Conservation (phyloP, 2,888 invertebrate genomes). For the Ochropleura plecta region DNA sequence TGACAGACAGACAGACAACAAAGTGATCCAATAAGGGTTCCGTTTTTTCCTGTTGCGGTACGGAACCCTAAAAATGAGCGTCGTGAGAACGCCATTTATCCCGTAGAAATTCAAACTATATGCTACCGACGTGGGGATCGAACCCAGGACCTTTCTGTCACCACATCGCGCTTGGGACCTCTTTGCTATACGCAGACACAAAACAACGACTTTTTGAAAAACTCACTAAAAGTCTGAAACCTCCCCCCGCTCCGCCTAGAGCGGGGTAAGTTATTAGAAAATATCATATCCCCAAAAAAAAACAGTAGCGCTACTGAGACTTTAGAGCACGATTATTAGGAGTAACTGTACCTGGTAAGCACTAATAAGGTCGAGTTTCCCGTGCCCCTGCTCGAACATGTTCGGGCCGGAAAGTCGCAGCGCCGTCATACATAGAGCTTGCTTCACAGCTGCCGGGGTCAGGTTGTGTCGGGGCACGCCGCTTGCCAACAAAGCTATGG, state of each 20-base stretch:
- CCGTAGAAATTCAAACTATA: too few relatives aligned
- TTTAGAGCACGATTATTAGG: neutral
- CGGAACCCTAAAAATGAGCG: too few relatives aligned
- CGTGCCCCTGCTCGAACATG: slow-evolving; percentile 99
- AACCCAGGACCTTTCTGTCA: neutral
- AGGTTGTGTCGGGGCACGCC: slow-evolving; percentile 93
- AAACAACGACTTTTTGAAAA: too few relatives aligned
- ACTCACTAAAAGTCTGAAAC: too few relatives aligned
- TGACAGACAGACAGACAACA: too few relatives aligned
- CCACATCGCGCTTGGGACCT: neutral
- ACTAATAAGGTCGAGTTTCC: slow-evolving; percentile 96
- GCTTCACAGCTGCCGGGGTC: slow-evolving; percentile 98
- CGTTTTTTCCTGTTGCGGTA: too few relatives aligned
- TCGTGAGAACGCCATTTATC: neutral
- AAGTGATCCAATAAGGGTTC: too few relatives aligned
- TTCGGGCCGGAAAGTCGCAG: slow-evolving; percentile 95
- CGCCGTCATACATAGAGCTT: slow-evolving; percentile 98
- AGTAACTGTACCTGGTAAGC: slow-evolving; percentile 93
- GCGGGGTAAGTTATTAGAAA: too few relatives aligned
- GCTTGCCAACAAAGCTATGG: slow-evolving; percentile 96
- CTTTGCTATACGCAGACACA: neutral
- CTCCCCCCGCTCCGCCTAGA: too few relatives aligned
- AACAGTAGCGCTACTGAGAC: neutral
- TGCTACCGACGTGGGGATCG: too few relatives aligned
- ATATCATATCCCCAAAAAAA: too few relatives aligned